Evolutionary conservation across 2,888 invertebrate genomes (phyloP).

Genomic region (Aethes cnicana): DNA sequence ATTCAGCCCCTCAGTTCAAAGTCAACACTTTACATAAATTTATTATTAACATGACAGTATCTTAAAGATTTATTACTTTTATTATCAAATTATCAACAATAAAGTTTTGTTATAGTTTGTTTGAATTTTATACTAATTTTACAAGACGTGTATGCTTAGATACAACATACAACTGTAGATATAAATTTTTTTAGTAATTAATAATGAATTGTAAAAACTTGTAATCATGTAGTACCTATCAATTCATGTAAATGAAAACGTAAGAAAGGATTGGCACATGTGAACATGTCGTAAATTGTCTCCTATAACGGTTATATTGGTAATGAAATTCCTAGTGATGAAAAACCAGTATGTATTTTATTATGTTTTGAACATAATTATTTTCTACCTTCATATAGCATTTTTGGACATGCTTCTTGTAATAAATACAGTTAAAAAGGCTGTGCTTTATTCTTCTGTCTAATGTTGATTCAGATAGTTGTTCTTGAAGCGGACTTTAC

Average conservation of each 20-base stretch:
- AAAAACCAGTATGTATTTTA: constrained; percentile 23
- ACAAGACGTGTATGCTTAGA: constrained; percentile 25
- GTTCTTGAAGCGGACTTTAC: too few species aligned
- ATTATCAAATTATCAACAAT: constrained; percentile 11
- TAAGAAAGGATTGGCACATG: constrained; percentile 7
- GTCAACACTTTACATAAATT: constrained; percentile 4
- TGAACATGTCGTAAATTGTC: neutral
- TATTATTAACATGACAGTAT: constrained; percentile 12
- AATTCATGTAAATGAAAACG: constrained; percentile 12
- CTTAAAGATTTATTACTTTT: constrained; percentile 3
- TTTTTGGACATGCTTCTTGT: constrained; percentile 27
- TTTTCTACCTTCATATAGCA: constrained; percentile 31
- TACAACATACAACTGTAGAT: constrained; percentile 28
- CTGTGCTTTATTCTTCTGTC: constrained; percentile 5
- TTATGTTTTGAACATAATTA: constrained; percentile 28
- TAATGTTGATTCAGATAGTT: neutral
- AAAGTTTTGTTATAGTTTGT: constrained; percentile 26
- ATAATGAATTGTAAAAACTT: constrained; percentile 27
- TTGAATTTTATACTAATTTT: constrained; percentile 30
- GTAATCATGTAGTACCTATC: constrained; percentile 28
- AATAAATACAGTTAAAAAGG: constrained; percentile 26
- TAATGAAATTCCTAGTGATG: constrained; percentile 23
- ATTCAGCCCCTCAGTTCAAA: too few species aligned
- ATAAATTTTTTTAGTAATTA: constrained; percentile 21
- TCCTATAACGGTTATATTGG: too few species aligned